These are phyloP conservation scores for Tinea semifulvella DNA, from an alignment of 2,888 invertebrate genomes.

Conservation along the genomic window DNA sequence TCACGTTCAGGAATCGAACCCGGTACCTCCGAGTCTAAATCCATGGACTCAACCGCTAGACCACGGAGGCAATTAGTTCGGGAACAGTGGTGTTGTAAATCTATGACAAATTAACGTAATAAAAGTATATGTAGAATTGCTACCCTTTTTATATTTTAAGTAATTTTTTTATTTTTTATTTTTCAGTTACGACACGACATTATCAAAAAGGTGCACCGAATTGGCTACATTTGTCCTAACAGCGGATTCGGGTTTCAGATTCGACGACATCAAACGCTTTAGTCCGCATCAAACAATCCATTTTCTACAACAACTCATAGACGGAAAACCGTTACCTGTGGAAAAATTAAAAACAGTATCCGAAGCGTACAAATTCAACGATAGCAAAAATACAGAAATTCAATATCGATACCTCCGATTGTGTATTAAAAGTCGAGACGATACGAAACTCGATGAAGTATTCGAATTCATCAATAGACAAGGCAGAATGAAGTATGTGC, in stretches of 20 bases:
- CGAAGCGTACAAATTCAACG: conserved; percentile 70
- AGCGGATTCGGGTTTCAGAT: conserved; percentile 44
- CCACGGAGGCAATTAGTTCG: too few species aligned
- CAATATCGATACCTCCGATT: conserved; percentile 80
- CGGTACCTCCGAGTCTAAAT: too few species aligned
- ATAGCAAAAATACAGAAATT: conserved; percentile 81
- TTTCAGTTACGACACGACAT: conserved; percentile 72
- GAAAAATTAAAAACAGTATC: conserved; percentile 70
- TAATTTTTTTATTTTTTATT: conserved; percentile 9
- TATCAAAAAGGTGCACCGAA: conserved; percentile 68
- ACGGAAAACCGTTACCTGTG: conserved; percentile 57
- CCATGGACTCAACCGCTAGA: too few species aligned
- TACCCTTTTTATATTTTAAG: not conserved
- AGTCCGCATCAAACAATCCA: conserved; percentile 73
- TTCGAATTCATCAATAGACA: conserved; percentile 82
- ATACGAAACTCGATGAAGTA: conserved; percentile 70
- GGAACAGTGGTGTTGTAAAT: too few species aligned
- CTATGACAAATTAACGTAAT: too few species aligned
- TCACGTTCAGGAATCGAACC: too few species aligned
- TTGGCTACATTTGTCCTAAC: conserved; percentile 69
- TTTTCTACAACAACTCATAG: conserved; percentile 74
- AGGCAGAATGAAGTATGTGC: conserved; percentile 91
- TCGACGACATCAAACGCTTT: conserved; percentile 63
- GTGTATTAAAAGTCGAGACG: conserved; percentile 77
- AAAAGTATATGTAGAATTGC: not conserved